Evolutionary conservation across 2,113 vertebrate genomes (phyloP).

Genomic region (Elephas maximus): DNA sequence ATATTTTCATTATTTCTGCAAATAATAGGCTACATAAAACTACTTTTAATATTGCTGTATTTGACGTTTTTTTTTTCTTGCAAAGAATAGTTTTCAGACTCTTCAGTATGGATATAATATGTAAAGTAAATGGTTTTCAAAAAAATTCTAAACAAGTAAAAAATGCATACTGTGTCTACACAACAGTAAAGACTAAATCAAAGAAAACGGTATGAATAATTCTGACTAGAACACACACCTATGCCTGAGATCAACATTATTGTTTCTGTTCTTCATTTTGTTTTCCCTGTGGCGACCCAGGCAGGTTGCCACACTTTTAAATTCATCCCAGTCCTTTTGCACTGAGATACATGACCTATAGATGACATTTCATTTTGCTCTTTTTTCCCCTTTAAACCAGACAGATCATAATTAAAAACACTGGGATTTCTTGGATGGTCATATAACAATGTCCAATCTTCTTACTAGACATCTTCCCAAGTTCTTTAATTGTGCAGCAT

Average conservation of each 20-base stretch:
- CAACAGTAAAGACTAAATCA: not conserved
- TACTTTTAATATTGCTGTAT: conserved; percentile 26
- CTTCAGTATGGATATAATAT: not conserved
- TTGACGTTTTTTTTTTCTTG: not conserved
- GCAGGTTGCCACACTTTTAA: conserved; percentile 31
- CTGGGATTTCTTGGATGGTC: conserved; percentile 31
- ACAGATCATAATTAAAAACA: conserved; percentile 39
- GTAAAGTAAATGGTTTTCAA: conserved; percentile 18
- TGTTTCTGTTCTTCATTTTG: conserved; percentile 44
- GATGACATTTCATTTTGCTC: conserved; percentile 23
- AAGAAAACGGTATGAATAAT: conserved; percentile 47
- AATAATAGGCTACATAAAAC: conserved; percentile 22
- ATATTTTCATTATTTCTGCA: conserved; percentile 19
- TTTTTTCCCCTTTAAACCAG: not conserved
- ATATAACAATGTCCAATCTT: conserved; percentile 44
- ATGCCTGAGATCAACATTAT: not conserved
- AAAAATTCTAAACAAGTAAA: conserved; percentile 55
- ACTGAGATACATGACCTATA: conserved; percentile 22
- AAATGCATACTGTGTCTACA: not conserved
- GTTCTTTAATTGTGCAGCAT: conserved; percentile 46
- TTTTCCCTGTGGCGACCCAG: conserved; percentile 18
- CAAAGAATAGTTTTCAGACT: conserved; percentile 26
- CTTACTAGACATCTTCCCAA: conserved; percentile 52
- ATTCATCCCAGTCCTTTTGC: not conserved
- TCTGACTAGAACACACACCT: not conserved